Evolutionary conservation across 1,140 invertebrate genomes (phyloP), one percentile per base, ranked within the genome.

Genomic region (Tetramorium simillimum): DNA sequence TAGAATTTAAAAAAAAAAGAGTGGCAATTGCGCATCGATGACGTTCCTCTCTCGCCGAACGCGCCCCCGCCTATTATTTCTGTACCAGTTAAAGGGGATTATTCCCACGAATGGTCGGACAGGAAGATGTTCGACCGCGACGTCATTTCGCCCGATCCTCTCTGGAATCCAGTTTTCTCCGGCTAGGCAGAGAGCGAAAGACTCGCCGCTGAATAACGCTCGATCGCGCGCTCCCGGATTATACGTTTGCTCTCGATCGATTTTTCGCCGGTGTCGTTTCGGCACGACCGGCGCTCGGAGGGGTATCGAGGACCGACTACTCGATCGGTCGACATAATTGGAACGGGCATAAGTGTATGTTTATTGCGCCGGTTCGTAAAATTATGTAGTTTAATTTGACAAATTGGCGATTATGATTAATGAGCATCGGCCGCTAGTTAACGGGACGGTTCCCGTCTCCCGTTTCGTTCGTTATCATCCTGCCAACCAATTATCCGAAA

Each of bases 371-470:
- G 75, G 84, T 10, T 85, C 84, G 72, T 84, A 84, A 84, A 84
- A 75, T 87, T 85, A 76, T 75, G 73, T 73, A 86, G 76, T 78
- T 86, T 86, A 88, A 88, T 88, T 88, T 78, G 69, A 87, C 73
- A 87, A 87, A 87, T 87, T 87, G 86, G 82, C 78, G 70, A 87
- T 86, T 87, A 87, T 87, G 81, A 87, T 85, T 85, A 87, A 87
- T 87, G 86, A 85, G 67, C 72, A 70, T 72, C 72, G 58, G 78
- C 69, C 69, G 81, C 81, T 58, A 85, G 70, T 85, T 86, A 82
- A 85, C 70, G 70, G 78, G 69, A 67, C 82, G 72, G 51, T n/a
- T 7, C 65, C 53, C 81, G 67, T 82, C 78, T 84, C 78, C 63
- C 81, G 63, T 86, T 86, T 72, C 70, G 63, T 86, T 88, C 86